Evolutionary conservation across 2,797 vertebrate species (phyloP), one percentile per base, ranked within the genome.

Genomic region (Melopsittacus undulatus): DNA sequence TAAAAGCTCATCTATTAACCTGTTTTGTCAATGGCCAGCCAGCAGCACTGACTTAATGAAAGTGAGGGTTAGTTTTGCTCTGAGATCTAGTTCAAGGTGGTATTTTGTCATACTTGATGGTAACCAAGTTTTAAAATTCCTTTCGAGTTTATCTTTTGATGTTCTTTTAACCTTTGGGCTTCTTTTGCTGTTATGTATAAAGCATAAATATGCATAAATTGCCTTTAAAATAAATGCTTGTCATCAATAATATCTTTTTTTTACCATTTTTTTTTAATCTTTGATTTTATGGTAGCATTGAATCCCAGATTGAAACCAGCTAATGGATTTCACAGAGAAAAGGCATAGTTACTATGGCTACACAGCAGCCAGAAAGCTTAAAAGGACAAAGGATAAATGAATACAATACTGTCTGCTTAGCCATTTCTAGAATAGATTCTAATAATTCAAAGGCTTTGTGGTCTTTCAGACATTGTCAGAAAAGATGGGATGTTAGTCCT

Each of bases 281-380:
- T 91, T 97, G 96, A 95, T 97, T 94, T 96, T 94, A 77, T 93
- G 80, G 94, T 94, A 51, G 68, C 59, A 68, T 83, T 92, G 94
- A 94, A 93, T 94, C 77, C 24, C 73, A 87, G 81, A 95, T 22
- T 95, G 93, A 95, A 95, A 80, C 90, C 93, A 93, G 87, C 94
- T 97, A 97, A 96, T 96, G 95, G 96, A 95, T 96, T 97, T 97
- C 17, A 63, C 93, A 96, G 83, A 83, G 88, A 89, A 96, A 96
- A 96, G 82, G 68, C 95, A 86, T 94, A 97, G 97, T 97, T 97
- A 97, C 97, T 97, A 97, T 97, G 97, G 90, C 96, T 97, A 97
- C 97, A 95, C 96, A 95, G 96, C 93, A 94, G 91, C 76, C 92
- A 95, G 95, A 95, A 92, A 97, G 96, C 95, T 96, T 97, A 77